These are phyloP conservation scores for Catocala sponsa DNA, from an alignment of 2,888 invertebrate species.

Conservation along the genomic window DNA sequence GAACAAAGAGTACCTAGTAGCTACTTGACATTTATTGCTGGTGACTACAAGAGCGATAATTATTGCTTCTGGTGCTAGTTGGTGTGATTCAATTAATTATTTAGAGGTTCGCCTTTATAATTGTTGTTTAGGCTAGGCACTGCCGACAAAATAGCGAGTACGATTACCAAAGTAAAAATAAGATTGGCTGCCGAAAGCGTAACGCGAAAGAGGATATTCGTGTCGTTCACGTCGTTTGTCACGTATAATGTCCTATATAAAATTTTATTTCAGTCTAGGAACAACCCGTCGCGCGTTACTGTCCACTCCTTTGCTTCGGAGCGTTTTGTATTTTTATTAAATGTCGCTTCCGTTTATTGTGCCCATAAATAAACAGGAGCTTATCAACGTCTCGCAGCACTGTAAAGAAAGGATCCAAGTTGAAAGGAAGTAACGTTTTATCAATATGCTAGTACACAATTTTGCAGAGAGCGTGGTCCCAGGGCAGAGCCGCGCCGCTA, in stretches of 20 bases:
- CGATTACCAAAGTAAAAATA: constrained; percentile 40
- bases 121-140: constrained; percentile 27
- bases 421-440: constrained; percentile 4
- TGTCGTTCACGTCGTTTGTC: constrained; percentile 76
- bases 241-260: constrained; percentile 78
- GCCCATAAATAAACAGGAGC: constrained; percentile 54
- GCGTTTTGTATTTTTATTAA: constrained; percentile 66
- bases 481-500: constrained; percentile 41
- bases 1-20: constrained; percentile 43
- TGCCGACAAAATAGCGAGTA: constrained; percentile 35
- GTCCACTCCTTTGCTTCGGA: constrained; percentile 64
- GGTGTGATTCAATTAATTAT: constrained; percentile 43
- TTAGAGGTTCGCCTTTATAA: constrained; percentile 24
- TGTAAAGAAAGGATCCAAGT: constrained; percentile 9
- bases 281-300: constrained; percentile 65
- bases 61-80: constrained; percentile 46
- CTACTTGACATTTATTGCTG: constrained; percentile 53
- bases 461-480: constrained; percentile 6
- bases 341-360: constrained; percentile 56
- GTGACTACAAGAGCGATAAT: constrained; percentile 42
- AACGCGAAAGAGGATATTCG: constrained; percentile 69
- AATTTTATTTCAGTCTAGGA: constrained; percentile 75
- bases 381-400: constrained; percentile 37
- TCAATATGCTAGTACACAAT: constrained; percentile 11
- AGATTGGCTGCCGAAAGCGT: constrained; percentile 59